phyloP scores from a whole-genome alignment of 2,113 vertebrate genomes.

The Trematocara marginatum region DNA sequence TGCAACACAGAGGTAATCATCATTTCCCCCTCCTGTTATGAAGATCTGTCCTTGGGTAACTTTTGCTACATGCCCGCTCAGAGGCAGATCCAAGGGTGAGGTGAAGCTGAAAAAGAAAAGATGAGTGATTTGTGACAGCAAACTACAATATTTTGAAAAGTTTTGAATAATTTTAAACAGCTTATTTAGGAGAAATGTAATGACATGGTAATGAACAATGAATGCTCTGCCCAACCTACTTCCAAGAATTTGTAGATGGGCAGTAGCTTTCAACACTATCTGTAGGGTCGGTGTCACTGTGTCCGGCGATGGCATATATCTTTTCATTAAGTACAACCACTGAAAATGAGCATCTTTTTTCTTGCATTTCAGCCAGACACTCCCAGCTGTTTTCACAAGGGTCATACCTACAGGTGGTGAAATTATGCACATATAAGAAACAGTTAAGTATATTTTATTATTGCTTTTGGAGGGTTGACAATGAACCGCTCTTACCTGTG shows the following conservation, averaged over 20 bases:
- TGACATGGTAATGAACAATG: neutral
- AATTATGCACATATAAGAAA: neutral
- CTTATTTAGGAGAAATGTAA: neutral
- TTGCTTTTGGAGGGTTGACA: neutral
- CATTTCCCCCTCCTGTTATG: conserved; percentile 65
- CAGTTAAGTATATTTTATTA: neutral
- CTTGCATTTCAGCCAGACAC: conserved; percentile 56
- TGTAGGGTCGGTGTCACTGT: conserved; percentile 24
- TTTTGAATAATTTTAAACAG: neutral
- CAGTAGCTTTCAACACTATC: conserved; percentile 68
- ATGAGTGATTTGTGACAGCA: neutral
- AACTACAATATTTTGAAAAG: neutral
- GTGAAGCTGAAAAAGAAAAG: conserved; percentile 45
- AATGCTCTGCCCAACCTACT: conserved; percentile 20
- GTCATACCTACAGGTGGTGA: conserved; percentile 51
- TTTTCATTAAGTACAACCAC: conserved; percentile 47
- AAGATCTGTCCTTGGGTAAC: conserved; percentile 57
- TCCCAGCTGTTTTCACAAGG: conserved; percentile 62
- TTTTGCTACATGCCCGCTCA: conserved; percentile 57
- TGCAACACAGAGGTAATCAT: conserved; percentile 29
- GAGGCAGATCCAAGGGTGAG: conserved; percentile 48
- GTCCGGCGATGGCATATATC: conserved; percentile 66
- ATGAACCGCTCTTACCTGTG: conserved; percentile 72
- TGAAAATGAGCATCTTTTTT: conserved; percentile 58
- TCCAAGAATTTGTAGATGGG: conserved; percentile 64